These are phyloP conservation scores for Nesometra sesokonis DNA, from an alignment of 35 echinoderm and acorn worm species.

Conservation along the genomic window DNA sequence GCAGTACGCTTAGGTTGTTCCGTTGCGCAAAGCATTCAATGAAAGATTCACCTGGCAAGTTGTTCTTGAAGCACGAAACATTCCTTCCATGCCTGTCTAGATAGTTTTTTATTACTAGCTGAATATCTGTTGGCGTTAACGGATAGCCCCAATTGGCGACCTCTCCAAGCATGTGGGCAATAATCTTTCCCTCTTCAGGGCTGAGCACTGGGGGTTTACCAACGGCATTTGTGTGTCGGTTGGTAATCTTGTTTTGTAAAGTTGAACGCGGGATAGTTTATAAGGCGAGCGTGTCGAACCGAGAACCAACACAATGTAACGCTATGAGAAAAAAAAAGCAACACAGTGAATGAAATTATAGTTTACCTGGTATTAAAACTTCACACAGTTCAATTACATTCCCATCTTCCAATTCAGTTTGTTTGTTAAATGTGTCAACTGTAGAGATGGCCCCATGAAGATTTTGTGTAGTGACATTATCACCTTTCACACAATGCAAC, in stretches of 20 bases:
- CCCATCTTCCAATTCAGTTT: too few relatives aligned
- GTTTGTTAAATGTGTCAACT: too few relatives aligned
- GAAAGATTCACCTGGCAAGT: slow-evolving; percentile 10
- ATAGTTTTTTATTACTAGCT: slow-evolving; percentile 4
- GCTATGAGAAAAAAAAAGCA: too few relatives aligned
- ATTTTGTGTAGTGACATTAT: too few relatives aligned
- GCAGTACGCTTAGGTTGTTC: neutral
- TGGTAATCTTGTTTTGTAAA: neutral
- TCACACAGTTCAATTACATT: neutral
- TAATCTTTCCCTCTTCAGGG: neutral
- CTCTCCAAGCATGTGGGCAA: slow-evolving; percentile 8
- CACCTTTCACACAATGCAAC: too few relatives aligned
- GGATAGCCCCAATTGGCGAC: slow-evolving; percentile 3
- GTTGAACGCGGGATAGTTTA: neutral
- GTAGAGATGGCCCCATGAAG: too few relatives aligned
- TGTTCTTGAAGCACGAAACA: neutral
- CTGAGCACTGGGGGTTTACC: neutral
- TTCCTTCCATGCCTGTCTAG: neutral
- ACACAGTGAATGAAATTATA: too few relatives aligned
- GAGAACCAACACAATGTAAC: too few relatives aligned
- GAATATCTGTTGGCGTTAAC: neutral
- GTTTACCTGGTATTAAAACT: slow-evolving; percentile 11
- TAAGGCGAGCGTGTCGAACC: too few relatives aligned
- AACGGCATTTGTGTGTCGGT: too few relatives aligned
- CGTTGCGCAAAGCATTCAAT: neutral